These are phyloP conservation scores for Marmota monax DNA, from an alignment of 2,113 vertebrate species.

Conservation along the genomic window DNA sequence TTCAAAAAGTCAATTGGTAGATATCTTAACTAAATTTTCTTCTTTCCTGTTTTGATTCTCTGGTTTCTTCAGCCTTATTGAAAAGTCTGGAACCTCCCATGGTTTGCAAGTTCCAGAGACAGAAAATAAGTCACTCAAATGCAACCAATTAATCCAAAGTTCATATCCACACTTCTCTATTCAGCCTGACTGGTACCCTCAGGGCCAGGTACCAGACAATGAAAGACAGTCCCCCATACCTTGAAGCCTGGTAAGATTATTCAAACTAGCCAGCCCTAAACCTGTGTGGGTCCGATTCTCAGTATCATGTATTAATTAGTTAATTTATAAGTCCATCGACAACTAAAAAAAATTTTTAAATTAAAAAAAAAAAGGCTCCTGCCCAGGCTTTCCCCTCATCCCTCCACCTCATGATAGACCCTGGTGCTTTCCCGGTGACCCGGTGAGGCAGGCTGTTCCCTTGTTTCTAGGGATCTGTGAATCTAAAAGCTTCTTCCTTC, in stretches of 20 bases:
- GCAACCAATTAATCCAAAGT: neutral
- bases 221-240: neutral
- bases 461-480: neutral
- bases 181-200: neutral
- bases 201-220: neutral
- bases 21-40: neutral
- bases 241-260: neutral
- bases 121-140: neutral
- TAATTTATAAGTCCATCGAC: too few species aligned
- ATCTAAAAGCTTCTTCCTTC: neutral
- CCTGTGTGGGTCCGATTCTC: too few species aligned
- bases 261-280: neutral
- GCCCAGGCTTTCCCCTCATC: accelerated
- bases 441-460: accelerated
- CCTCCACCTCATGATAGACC: neutral
- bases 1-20: neutral
- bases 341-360: too few species aligned
- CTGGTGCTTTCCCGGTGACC: neutral
- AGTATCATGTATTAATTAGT: too few species aligned
- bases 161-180: too few species aligned
- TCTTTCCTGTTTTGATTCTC: neutral
- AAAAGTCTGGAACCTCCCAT: neutral
- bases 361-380: neutral
- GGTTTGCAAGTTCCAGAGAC: neutral
- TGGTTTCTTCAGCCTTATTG: neutral